Base-by-base conservation (phyloP, 2,797 vertebrate species). In the Antennarius maculatus region DNA sequence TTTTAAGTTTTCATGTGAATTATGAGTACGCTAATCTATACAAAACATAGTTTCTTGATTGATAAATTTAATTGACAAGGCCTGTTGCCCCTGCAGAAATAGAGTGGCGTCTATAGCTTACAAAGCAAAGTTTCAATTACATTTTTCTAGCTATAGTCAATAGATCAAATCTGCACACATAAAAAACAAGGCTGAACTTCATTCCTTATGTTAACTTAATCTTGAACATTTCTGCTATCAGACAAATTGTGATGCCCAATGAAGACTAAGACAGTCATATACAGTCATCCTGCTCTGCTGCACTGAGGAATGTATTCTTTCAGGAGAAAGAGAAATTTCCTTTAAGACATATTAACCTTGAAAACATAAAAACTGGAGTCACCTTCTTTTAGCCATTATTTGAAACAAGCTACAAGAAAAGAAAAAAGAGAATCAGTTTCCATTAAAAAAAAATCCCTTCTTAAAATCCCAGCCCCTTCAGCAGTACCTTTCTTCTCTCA, bases 21-120 rank as follows among this genome's bases (percentile, higher is more conserved):
- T 90, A 86, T 49, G 5, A 83, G 73, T 16, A 10, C 52, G 53
- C 74, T 77, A 71, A 77, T 68, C 70, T 53, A 80, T 77, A 72
- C 63, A 43, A 42, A 66, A 73, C 60, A 50, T 63, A 74, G 69
- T 81, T 71, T 66, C 23, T 23, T 39, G 49, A 60, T 60, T 43
- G 42, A 71, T 51, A 50, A 31, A 61, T 55, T 37, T 28, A 49
- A 71, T 50, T 47, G 49, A 48, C 28, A 27, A 27, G 51, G 29
- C 42, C 54, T 18, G 10, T 37, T 17, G 41, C n/a, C 23, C 23
- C 23, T 23, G 23, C 23, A 62, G 39, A 66, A 63, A 31, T 8
- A 13, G 3, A 34, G 18, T 15, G 4, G 16, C 8, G 10, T 10
- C 15, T 1, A 0, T 18, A 8, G 54, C 29, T 7, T 15, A 5